Base-by-base conservation (phyloP, 2,797 vertebrate genomes). In the Limnodromus scolopaceus region DNA sequence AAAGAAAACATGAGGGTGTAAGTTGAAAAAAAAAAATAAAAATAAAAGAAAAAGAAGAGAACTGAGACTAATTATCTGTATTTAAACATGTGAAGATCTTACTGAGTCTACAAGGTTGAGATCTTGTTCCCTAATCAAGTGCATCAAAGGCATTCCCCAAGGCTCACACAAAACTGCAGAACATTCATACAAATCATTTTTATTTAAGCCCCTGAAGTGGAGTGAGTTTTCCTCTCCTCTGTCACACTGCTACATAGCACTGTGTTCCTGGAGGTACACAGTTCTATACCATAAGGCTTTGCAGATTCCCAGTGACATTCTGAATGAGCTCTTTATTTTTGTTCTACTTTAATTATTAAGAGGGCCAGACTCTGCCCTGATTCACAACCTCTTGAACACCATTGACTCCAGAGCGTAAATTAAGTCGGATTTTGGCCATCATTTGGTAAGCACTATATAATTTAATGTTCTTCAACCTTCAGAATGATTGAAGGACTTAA, bases 1-100 rank as follows among this genome's bases (percentile, higher is more conserved):
- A 34, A 36, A 64, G 6, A 0, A 1, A 2, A 20, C 36, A 64
- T 6, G 16, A 58, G 7, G 4, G 16, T 51, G 15, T 28, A 54
- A 65, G 18, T 55, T 41, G 5, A 4, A 58, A 61, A 69, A 61
- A 69, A 79, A 87, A 65, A 64, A 30, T 45, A 27, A 19, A 7
- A 32, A 38, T 2, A 41, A 14, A 41, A 20, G 19, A n/a, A 58
- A 38, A 54, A 27, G 9, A 45, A 82, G 39, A 89, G 48, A 93
- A 92, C 45, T 43, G 85, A 91, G 87, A 96, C 71, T 96, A 96
- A 97, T 97, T 95, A 96, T 88, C 88, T 85, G 71, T 96, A 95
- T 96, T 95, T 96, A 96, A 97, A 71, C 81, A 90, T 84, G 55
- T 86, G 92, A 96, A 75, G 83, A 93, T 96, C 85, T 93, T 54